Evolutionary conservation across 1,140 invertebrate genomes (phyloP).

Genomic region (Protaetia brevitarsis): DNA sequence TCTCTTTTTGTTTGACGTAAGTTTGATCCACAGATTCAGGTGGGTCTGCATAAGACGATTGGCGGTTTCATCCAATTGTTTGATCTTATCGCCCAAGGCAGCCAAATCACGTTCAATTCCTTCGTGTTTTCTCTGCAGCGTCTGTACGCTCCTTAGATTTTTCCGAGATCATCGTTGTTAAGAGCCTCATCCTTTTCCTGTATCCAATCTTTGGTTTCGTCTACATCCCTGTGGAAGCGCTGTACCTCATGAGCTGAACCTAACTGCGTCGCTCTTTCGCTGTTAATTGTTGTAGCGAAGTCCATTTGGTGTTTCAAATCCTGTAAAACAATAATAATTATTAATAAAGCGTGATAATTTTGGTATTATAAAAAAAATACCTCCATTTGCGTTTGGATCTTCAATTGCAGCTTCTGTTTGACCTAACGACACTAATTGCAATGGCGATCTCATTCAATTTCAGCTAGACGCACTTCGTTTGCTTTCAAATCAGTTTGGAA

Average conservation of each 20-base stretch:
- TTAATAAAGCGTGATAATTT: no score
- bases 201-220: slow-evolving; percentile 99
- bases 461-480: slow-evolving; percentile 93
- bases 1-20: slow-evolving; percentile 95
- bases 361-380: no score
- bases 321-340: slow-evolving; percentile 50
- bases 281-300: slow-evolving; percentile 83
- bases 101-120: slow-evolving; percentile 96
- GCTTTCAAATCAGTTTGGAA: slow-evolving; percentile 97
- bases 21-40: slow-evolving; percentile 97
- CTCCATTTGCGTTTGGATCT: slow-evolving; percentile 97
- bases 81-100: slow-evolving; percentile 96
- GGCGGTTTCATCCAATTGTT: slow-evolving; percentile 94
- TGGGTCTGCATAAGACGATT: slow-evolving; percentile 93
- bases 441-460: slow-evolving; percentile 98
- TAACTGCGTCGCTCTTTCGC: slow-evolving; percentile 87
- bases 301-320: slow-evolving; percentile 95
- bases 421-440: slow-evolving; percentile 90
- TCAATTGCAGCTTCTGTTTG: slow-evolving; percentile 97
- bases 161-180: slow-evolving; percentile 93
- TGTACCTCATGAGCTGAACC: slow-evolving; percentile 99
- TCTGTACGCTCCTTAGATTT: slow-evolving; percentile 94
- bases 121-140: slow-evolving; percentile 96
- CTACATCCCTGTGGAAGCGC: slow-evolving; percentile 97
- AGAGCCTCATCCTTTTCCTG: slow-evolving; percentile 96